Evolutionary conservation across 1,140 invertebrate genomes (phyloP).

Genomic region (Euwallacea similis): DNA sequence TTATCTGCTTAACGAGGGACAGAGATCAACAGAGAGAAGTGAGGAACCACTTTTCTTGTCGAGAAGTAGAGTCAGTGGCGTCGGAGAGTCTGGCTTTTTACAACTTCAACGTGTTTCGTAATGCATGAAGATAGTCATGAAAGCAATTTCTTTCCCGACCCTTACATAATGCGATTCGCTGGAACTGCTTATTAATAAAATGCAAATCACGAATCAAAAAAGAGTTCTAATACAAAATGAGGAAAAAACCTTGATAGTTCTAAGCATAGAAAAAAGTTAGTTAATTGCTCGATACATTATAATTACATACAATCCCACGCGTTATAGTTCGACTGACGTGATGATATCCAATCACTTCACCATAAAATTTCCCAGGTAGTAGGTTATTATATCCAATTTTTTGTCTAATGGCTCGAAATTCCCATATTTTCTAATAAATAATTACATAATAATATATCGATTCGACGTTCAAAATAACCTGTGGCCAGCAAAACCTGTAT

Average conservation of each 20-base stretch:
- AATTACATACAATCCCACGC: not conserved
- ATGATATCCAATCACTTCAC: slow-evolving; percentile 6
- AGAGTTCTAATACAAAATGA: not conserved
- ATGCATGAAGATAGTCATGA: not conserved
- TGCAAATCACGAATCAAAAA: not conserved
- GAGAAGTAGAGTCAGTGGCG: slow-evolving; percentile 13
- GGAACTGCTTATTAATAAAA: not conserved
- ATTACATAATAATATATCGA: not conserved
- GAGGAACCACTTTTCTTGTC: slow-evolving; percentile 6
- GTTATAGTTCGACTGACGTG: not conserved
- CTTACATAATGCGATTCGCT: no score
- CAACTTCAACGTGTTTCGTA: not conserved
- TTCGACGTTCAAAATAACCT: not conserved
- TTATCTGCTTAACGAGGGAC: slow-evolving; percentile 19
- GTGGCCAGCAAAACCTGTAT: not conserved
- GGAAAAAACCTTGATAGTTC: slow-evolving; percentile 5
- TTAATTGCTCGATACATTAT: not conserved
- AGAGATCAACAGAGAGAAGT: slow-evolving; percentile 14
- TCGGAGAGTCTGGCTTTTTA: not conserved
- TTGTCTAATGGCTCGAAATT: not conserved
- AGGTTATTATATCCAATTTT: not conserved
- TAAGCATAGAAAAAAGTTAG: not conserved
- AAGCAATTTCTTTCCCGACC: not conserved
- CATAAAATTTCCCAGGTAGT: not conserved
- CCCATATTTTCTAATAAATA: not conserved